Evolutionary conservation across 1,140 invertebrate species (phyloP), one percentile per base, ranked within the genome.

Genomic region (Philopotamus ludificatus): DNA sequence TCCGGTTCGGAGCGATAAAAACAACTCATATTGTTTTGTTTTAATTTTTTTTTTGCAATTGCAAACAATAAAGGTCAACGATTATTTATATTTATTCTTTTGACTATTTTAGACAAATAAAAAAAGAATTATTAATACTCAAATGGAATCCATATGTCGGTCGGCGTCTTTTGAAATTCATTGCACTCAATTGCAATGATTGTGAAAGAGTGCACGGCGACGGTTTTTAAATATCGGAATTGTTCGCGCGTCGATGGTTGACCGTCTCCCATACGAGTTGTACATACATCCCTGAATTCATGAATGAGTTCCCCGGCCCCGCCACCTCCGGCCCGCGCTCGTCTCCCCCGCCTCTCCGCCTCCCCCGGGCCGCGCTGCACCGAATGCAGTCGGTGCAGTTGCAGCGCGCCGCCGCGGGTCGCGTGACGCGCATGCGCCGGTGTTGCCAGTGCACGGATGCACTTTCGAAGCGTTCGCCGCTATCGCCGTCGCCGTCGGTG

Each of bases 281-380:
- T 34, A 7, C 28, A 34, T 34, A 34, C 28, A 34, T 34, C 26
- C 60, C 47, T 22, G 60, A 39, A 51, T 62, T 53, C 49, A 62
- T 62, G 60, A 62, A 62, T 62, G 60, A 49, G 47, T 16, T 12
- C 4, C 15, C 39, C 20, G 4, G 28, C 23, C 55, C 34, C 28
- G 15, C 44, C 15, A n/a, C n/a, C n/a, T n/a, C n/a, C n/a, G n/a
- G n/a, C n/a, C n/a, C n/a, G n/a, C n/a, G n/a, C n/a, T n/a, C n/a
- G n/a, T n/a, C n/a, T n/a, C 58, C 42, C 42, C 42, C 22, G 3
- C 45, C 45, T 8, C 45, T n/a, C 4, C 15, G 4, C 45, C 45
- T 47, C 7, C 45, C 42, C 39, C 18, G 22, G 15, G 10, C 41
- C 44, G 42, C 41, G 15, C 42, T 60, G 58, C 58, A 60, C 18